A percentile compares a stretch with the other conserved stretches of the same genome.
These are phyloP conservation scores for Mythimna lalbum DNA, from an alignment of 2,888 invertebrate genomes.

Conservation along the genomic window DNA sequence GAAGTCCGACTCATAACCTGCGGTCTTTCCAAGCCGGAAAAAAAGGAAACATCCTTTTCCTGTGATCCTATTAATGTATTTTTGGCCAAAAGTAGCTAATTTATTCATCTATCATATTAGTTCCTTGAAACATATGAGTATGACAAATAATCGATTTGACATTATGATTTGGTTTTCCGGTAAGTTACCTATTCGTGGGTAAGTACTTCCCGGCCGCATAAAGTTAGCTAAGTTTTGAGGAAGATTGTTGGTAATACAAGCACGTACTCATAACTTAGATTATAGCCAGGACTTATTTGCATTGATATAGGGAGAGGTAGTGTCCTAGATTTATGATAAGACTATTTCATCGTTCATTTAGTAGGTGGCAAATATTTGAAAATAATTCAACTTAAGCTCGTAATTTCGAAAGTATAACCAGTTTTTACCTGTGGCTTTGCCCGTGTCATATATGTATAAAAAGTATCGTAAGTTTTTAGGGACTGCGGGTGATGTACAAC, in stretches of 20 bases:
- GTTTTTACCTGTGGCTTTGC: too few relatives aligned
- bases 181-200: neutral
- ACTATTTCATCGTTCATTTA: conserved; percentile 15
- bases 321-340: conserved; percentile 22
- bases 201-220: neutral
- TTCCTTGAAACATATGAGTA: conserved; percentile 5
- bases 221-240: conserved; percentile 13
- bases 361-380: conserved; percentile 10
- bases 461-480: too few relatives aligned
- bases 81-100: conserved; percentile 7
- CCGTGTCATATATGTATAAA: too few relatives aligned
- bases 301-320: conserved; percentile 23
- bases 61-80: neutral
- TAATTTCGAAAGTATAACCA: too few relatives aligned
- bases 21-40: too few relatives aligned
- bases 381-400: neutral
- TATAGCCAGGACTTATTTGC: conserved; percentile 41
- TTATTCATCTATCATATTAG: neutral
- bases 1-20: neutral
- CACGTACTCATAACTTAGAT: conserved; percentile 45
- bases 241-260: conserved; percentile 33
- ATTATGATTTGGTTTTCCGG: conserved; percentile 20
- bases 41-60: neutral
- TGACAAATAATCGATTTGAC: neutral
- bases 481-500: too few relatives aligned